A percentile compares a stretch with the other conserved stretches of the same genome.
Conservation (phyloP, 2,797 vertebrate species). For the Lepus townsendii region DNA sequence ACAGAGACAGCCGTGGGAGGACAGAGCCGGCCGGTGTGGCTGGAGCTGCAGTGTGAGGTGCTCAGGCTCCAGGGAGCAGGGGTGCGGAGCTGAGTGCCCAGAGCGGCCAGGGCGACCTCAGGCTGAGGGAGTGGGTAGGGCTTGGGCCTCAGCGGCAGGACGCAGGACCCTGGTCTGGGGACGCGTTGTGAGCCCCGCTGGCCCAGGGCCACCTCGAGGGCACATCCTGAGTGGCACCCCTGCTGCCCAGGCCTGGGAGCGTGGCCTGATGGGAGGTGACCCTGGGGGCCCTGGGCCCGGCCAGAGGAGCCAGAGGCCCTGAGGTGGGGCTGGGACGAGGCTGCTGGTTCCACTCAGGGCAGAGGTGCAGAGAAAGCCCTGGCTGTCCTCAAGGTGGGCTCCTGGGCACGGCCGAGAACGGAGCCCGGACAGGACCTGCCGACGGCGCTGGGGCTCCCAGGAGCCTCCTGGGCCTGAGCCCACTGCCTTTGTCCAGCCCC, state of each 20-base stretch:
- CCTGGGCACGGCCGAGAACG: not conserved
- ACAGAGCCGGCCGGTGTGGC: not conserved
- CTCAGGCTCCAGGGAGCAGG: too few species aligned
- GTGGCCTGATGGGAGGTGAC: not conserved
- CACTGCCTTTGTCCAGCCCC: not conserved
- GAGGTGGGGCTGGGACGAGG: not conserved
- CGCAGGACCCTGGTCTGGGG: not conserved
- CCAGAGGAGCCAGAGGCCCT: not conserved
- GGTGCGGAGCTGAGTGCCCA: too few species aligned
- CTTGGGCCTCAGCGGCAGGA: not conserved
- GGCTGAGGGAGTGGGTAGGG: not conserved
- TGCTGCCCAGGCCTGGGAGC: not conserved
- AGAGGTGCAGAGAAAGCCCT: not conserved
- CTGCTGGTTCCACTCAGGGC: not conserved
- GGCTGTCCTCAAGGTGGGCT: not conserved
- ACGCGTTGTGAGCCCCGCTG: too few species aligned
- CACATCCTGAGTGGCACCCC: too few species aligned
- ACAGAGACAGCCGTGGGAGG: not conserved
- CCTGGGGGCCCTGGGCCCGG: too few species aligned
- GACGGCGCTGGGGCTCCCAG: rapidly evolving
- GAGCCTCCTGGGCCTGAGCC: not conserved
- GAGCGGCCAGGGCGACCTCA: too few species aligned
- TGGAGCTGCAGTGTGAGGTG: not conserved
- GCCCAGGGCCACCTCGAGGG: not conserved
- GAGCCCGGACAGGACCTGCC: too few species aligned